Evolutionary conservation across 2,888 invertebrate species (phyloP).

Genomic region (Rotaria magnacalcarata): DNA sequence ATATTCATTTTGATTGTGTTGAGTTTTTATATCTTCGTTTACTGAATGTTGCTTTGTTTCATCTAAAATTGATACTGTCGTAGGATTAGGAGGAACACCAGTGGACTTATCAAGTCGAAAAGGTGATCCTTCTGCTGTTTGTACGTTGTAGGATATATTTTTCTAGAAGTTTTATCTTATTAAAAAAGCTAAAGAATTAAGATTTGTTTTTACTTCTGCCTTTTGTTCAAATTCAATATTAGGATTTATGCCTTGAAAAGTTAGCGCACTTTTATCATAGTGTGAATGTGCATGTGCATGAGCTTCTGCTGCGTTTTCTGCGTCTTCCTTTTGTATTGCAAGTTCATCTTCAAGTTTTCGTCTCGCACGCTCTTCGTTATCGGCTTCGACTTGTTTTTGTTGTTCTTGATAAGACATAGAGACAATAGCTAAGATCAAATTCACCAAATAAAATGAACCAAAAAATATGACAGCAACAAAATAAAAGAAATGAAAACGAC

Average conservation of each 20-base stretch:
- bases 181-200: neutral
- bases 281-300: neutral
- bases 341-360: conserved; percentile 73
- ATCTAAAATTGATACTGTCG: too few relatives aligned
- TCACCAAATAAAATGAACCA: conserved; percentile 62
- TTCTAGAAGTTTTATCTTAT: too few relatives aligned
- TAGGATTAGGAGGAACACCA: too few relatives aligned
- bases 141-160: too few relatives aligned
- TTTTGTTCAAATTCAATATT: neutral
- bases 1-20: too few relatives aligned
- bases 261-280: too few relatives aligned
- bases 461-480: conserved; percentile 97
- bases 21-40: too few relatives aligned
- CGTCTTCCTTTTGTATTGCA: neutral
- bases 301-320: neutral
- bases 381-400: conserved; percentile 92
- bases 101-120: too few relatives aligned
- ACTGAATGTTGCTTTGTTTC: too few relatives aligned
- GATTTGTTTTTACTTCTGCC: neutral
- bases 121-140: too few relatives aligned
- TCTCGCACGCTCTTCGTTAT: conserved; percentile 93
- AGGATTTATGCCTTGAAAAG: too few relatives aligned
- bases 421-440: conserved; percentile 46
- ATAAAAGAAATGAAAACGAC: conserved; percentile 94
- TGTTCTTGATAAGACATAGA: conserved; percentile 89